Evolutionary conservation across 2,888 invertebrate species (phyloP).

Genomic region (Napeogenes inachia): DNA sequence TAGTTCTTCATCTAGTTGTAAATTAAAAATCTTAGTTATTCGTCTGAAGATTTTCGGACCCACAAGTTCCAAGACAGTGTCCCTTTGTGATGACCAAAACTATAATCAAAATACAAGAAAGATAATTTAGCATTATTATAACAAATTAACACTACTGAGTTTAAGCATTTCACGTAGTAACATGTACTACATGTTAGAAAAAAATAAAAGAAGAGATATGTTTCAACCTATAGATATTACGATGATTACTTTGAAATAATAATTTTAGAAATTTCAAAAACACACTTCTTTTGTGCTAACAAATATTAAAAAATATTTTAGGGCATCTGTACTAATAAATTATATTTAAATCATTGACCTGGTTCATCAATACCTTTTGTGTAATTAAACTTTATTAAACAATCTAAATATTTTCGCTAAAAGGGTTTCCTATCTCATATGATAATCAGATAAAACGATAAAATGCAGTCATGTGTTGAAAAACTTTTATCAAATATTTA

Average conservation of each 20-base stretch:
- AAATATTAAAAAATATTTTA: no score
- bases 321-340: no score
- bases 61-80: slow-evolving; percentile 52
- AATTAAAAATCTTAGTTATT: slow-evolving; percentile 57
- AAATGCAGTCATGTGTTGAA: neutral
- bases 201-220: no score
- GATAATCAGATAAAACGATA: neutral
- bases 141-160: no score
- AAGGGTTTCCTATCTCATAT: neutral
- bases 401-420: neutral
- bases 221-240: no score
- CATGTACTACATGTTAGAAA: no score
- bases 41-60: slow-evolving; percentile 55
- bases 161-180: no score
- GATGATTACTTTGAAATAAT: no score
- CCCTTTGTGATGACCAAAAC: slow-evolving; percentile 65
- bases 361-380: neutral
- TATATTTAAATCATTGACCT: no score
- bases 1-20: slow-evolving; percentile 41
- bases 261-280: no score
- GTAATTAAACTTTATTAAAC: no score
- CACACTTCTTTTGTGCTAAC: no score
- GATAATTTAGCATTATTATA: neutral
- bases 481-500: neutral
- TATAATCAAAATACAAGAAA: neutral